Base-by-base conservation (phyloP, 2,113 vertebrate genomes). In the Hydrolagus affinis region DNA sequence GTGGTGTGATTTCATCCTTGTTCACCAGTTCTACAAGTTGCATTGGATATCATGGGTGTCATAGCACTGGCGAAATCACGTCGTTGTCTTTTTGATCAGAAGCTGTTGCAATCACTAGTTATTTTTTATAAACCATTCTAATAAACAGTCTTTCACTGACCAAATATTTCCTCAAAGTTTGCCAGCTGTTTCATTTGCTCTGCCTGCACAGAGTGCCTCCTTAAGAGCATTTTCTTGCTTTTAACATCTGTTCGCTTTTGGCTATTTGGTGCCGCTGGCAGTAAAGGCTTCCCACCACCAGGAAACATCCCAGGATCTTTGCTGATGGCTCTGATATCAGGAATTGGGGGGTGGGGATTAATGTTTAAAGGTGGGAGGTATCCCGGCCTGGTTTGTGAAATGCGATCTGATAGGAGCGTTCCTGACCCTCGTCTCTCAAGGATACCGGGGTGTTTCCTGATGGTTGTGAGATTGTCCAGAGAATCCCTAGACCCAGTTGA, bases 131-230 rank as follows among this genome's bases (percentile, higher is more conserved):
- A 62, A 14, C 15, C 62, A 30, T 68, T 83, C 62, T 4, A 10
- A 8, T 19, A 10, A 9, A 19, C 64, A 83, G 9, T 60, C 3
- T 28, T 17, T 66, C 83, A 91, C 87, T 91, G 91, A 69, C 90
- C 90, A 87, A 89, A 87, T 9, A 89, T 88, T 86, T 92, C 86
- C 86, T 92, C 93, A 89, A 95, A 95, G 89, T 94, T 94, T 11
- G 92, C 92, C 28, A 95, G 88, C 32, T 95, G 94, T 88, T 95
- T 95, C 28, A 96, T 95, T 91, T 97, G 95, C 86, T 98, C 94
- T 0, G 93, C 96, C 91, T 95, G 96, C 90, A 96, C 93, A 44
- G 96, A 98, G 80, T 98, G 96, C 83, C 95, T 94, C 74, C 96
- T 92, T 87, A 94, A 89, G 3, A 97, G 87, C 86, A 91, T 94